Base-by-base conservation (phyloP, 2,113 vertebrate species). In the Eulemur rufifrons region DNA sequence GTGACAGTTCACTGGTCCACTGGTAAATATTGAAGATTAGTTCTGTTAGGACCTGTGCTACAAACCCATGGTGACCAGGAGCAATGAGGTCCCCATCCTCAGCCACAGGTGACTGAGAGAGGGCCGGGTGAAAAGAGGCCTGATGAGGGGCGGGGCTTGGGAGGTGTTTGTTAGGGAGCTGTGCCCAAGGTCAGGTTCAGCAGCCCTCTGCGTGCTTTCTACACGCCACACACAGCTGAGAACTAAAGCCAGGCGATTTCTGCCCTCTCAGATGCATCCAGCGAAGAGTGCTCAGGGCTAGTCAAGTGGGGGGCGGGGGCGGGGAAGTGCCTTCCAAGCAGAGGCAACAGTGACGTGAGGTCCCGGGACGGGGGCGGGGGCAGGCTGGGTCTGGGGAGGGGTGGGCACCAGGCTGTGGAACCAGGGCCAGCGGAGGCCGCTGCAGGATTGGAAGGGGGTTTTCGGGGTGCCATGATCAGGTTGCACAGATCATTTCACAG, bases 11-110 rank as follows among this genome's bases (percentile, higher is more conserved):
- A 25, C 32, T 56, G 39, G 7, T 54, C 92, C 52, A 42, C 66
- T 34, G 32, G 63, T 54, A 64, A 88, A 47, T 50, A 29, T 9
- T 52, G 25, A 64, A 29, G 20, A 9, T 68, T 21, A 68, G 32
- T 86, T 86, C 27, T 52, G 15, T 50, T n/a, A n/a, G 64, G 27
- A 69, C n/a, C 32, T 76, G 29, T 56, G 56, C 47, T 66, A 0
- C 45, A 74, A 90, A 42, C 29, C 95, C 47, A 27, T 8, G 47
- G 34, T 73, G 73, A 82, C 63, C 50, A 47, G 78, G 80, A 91
- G 39, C 42, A 20, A 25, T 5, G 12, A 5, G 12, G 25, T 84
- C 39, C 32, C 66, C 12, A 61, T 6, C 34, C 25, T n/a, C 25
- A 32, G n/a, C 59, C 69, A 3, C 1, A 6, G 50, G 45, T 47